Base-by-base conservation (phyloP, 2,888 invertebrate species). In the Fragum sueziense region DNA sequence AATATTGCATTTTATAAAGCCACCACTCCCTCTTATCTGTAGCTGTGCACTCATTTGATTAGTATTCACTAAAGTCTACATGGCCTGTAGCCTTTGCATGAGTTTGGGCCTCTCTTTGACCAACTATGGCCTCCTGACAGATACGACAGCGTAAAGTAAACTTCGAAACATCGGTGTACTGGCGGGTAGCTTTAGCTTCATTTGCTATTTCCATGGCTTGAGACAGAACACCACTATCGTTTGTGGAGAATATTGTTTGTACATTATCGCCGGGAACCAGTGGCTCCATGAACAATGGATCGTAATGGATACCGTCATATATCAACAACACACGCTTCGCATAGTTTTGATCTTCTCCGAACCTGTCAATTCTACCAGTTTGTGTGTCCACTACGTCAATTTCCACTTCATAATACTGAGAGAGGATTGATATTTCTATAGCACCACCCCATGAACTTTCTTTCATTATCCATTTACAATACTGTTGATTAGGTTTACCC, bases 291-390 rank as follows among this genome's bases (percentile, higher is more conserved):
- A 97, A 97, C 17, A 99, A 93, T 0, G 98, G 97, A 93, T 99
- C 99, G 91, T 99, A 99, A 93, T 99, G 99, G 70, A 98, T 97
- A 25, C 98, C 98, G 93, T 98, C 98, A 92, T 98, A 99, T 70
- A 98, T 95, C 6, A 99, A 94, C 91, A 98, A 96, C 3, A 97
- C 97, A 88, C 98, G 94, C 76, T 96, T 95, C 1, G 96, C 95
- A 92, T 97, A 98, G 89, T 96, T 95, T 90, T 96, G 96, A 93
- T 98, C 98, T 93, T 98, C 98, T 0, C 98, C 98, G 93, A 98
- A 94, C 88, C 97, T 95, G 93, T 97, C 97, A 79, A 98, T 96
- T 80, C 97, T 96, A 14, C 88, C 90, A 93, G 97, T 97, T 86
- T 97, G 95, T 68, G 97, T 97, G 92, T 98, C 97, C 3, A 98